Percentiles rank a stretch among this genome's conserved stretches.
Conservation (phyloP, 2,888 invertebrate species). For the Agriopis marginaria region DNA sequence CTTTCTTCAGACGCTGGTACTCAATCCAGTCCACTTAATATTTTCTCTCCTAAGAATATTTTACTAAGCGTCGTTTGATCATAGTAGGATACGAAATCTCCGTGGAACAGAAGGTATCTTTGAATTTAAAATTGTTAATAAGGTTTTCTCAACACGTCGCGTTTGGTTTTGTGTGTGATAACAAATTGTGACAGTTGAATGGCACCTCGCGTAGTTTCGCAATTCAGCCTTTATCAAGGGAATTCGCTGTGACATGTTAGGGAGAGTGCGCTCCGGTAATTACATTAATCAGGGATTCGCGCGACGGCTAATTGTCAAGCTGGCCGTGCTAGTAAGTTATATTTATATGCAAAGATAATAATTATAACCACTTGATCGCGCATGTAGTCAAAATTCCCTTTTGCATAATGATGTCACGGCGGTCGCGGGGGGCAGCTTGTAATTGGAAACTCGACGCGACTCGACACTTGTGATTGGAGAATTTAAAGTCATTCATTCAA, state of each 20-base stretch:
- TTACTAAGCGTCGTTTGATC: not conserved
- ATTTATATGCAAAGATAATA: too few species aligned
- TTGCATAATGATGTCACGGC: too few species aligned
- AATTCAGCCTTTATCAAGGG: constrained; percentile 14
- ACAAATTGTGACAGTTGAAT: constrained; percentile 18
- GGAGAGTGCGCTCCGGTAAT: constrained; percentile 4
- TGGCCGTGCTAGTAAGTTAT: not conserved
- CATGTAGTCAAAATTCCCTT: too few species aligned
- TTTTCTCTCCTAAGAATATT: not conserved
- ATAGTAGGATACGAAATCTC: not conserved
- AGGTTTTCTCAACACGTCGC: not conserved
- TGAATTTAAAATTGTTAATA: not conserved
- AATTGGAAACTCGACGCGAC: too few species aligned
- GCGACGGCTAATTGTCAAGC: constrained; percentile 9
- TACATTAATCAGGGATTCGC: constrained; percentile 1
- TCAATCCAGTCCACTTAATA: too few species aligned
- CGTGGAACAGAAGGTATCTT: not conserved
- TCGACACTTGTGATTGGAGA: too few species aligned
- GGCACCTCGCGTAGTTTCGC: constrained; percentile 5
- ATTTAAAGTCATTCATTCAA: too few species aligned
- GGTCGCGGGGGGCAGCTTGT: too few species aligned
- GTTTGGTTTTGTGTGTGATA: constrained; percentile 1
- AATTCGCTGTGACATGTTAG: constrained; percentile 15
- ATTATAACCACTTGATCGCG: too few species aligned
- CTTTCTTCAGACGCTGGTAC: too few species aligned